Conservation (phyloP, 2,113 vertebrate species). For the Clinocottus analis region DNA sequence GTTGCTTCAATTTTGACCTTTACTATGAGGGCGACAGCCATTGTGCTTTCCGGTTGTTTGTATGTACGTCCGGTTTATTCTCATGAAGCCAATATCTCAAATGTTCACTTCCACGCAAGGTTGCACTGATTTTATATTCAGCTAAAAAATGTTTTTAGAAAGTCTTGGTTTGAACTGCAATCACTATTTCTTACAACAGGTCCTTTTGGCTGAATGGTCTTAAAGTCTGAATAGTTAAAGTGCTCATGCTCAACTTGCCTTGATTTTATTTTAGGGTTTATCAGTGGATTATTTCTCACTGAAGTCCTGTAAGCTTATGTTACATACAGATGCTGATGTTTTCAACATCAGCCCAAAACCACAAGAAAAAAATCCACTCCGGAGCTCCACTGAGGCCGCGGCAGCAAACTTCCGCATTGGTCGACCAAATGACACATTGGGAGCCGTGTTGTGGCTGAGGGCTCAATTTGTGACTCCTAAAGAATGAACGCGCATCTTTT, state of each 20-base stretch:
- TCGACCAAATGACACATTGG: slow-evolving; percentile 34
- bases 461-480: slow-evolving; percentile 38
- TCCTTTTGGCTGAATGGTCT: neutral
- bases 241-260: neutral
- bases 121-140: no score
- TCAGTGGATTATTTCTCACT: slow-evolving; percentile 3
- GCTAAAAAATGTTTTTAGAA: neutral
- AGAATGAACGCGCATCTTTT: slow-evolving; percentile 58
- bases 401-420: slow-evolving; percentile 45
- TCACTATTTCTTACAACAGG: neutral
- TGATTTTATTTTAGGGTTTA: neutral
- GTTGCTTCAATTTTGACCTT: no score
- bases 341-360: slow-evolving; percentile 39
- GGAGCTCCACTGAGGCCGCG: slow-evolving; percentile 35
- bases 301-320: neutral
- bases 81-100: no score
- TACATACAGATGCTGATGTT: slow-evolving; percentile 26
- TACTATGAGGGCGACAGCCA: no score
- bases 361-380: slow-evolving; percentile 41
- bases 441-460: slow-evolving; percentile 57
- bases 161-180: neutral
- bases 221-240: neutral
- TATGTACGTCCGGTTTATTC: no score
- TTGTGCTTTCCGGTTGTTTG: no score
- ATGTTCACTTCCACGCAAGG: no score